Percentiles rank a stretch among this genome's conserved stretches.
Conservation (phyloP, 2,113 vertebrate genomes). For the Micronycteris hirsuta region DNA sequence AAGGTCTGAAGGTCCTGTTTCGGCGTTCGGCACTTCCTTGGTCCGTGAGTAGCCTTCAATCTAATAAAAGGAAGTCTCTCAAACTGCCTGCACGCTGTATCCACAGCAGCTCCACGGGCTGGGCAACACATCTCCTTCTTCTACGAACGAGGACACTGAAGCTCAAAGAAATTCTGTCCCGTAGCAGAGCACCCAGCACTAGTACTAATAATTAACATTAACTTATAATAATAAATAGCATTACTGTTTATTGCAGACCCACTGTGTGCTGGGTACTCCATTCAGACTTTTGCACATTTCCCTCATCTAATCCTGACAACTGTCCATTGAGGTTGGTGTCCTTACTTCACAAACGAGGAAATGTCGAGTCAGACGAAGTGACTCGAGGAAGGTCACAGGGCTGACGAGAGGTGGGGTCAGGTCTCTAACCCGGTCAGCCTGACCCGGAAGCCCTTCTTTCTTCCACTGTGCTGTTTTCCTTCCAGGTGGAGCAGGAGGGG, state of each 20-base stretch:
- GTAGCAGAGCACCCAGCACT: background rate
- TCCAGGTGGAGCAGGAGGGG: background rate
- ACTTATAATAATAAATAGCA: background rate
- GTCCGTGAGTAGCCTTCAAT: background rate
- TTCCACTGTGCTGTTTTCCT: rapidly evolving
- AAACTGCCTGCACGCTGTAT: background rate
- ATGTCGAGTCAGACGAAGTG: background rate
- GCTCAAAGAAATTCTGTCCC: background rate
- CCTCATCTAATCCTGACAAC: background rate
- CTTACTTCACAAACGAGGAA: background rate
- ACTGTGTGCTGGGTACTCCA: background rate
- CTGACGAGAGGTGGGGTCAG: background rate
- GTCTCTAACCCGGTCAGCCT: too few relatives aligned
- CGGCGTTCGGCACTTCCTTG: background rate
- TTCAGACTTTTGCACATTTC: background rate
- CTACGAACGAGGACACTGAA: background rate
- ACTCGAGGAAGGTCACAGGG: background rate
- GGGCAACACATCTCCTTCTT: background rate
- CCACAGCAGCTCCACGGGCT: too few relatives aligned
- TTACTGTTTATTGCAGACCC: background rate
- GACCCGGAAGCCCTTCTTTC: background rate
- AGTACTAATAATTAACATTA: background rate
- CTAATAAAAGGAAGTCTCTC: background rate
- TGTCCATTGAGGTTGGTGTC: background rate
- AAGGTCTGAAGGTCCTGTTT: background rate